These are phyloP conservation scores for Sternotherus odoratus DNA, from an alignment of 2,797 vertebrate species.

Conservation along the genomic window DNA sequence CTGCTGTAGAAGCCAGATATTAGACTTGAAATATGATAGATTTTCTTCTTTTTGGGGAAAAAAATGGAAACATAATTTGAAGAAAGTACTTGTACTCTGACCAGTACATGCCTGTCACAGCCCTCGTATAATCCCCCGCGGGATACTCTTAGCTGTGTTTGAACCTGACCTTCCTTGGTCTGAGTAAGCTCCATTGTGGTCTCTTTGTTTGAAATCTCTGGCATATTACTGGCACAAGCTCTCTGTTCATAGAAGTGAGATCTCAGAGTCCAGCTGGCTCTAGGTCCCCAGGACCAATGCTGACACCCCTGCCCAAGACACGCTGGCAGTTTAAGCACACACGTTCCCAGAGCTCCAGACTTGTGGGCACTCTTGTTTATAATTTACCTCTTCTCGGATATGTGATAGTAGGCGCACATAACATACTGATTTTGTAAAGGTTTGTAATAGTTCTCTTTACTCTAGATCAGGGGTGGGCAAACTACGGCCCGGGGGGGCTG, in stretches of 20 bases:
- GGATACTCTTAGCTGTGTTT: background rate
- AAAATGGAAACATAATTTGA: background rate
- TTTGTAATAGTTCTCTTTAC: background rate
- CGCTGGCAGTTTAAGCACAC: background rate
- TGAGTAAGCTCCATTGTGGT: background rate
- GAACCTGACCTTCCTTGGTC: background rate
- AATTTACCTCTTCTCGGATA: background rate
- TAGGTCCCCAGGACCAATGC: background rate
- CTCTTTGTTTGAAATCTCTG: background rate
- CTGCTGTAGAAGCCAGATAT: background rate
- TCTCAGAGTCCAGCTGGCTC: background rate
- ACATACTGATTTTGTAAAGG: background rate
- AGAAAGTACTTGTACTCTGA: background rate
- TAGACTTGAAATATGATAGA: background rate
- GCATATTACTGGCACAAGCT: background rate
- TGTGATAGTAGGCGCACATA: background rate
- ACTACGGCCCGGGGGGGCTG: no score
- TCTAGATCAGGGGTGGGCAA: no score
- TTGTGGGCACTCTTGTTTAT: background rate
- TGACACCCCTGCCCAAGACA: background rate
- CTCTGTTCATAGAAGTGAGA: background rate
- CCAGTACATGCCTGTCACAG: background rate
- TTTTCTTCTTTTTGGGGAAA: background rate
- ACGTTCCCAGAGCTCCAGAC: background rate
- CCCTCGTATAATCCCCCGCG: background rate